A percentile compares a stretch with the other conserved stretches of the same genome.
phyloP scores from a whole-genome alignment of 2,888 invertebrate species.

The Cantharis rustica region DNA sequence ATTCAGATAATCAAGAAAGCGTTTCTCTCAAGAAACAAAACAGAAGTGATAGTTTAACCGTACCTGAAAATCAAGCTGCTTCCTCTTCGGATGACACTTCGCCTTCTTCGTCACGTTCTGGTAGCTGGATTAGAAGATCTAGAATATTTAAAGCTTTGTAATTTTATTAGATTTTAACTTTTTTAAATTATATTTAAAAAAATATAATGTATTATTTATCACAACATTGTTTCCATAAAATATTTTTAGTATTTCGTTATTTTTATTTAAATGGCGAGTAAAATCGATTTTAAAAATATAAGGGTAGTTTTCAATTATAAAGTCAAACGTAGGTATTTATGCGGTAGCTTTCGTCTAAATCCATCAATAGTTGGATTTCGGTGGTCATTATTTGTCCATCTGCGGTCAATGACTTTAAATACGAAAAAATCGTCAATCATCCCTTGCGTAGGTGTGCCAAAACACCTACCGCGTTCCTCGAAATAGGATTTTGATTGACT shows the following conservation, averaged over 20 bases:
- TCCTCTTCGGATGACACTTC: slow-evolving; percentile 40
- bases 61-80: slow-evolving; percentile 37
- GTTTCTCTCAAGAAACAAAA: slow-evolving; percentile 18
- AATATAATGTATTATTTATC: neutral
- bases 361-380: slow-evolving; percentile 23
- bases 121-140: slow-evolving; percentile 48
- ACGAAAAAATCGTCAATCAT: slow-evolving; percentile 36
- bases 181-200: slow-evolving; percentile 2
- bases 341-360: slow-evolving; percentile 28
- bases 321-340: slow-evolving; percentile 19
- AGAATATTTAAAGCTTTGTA: slow-evolving; percentile 45
- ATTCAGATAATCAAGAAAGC: slow-evolving; percentile 33
- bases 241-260: neutral
- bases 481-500: slow-evolving; percentile 38
- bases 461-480: slow-evolving; percentile 31
- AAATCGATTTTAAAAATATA: neutral
- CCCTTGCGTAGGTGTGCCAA: slow-evolving; percentile 36
- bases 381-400: slow-evolving; percentile 40
- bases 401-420: slow-evolving; percentile 37
- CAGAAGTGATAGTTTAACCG: slow-evolving; percentile 33
- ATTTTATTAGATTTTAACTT: slow-evolving; percentile 12
- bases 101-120: slow-evolving; percentile 40
- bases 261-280: neutral
- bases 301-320: slow-evolving; percentile 21
- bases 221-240: neutral